Conservation (phyloP, 53 echinoderm and acorn worm genomes). For the Actinopyga echinites region DNA sequence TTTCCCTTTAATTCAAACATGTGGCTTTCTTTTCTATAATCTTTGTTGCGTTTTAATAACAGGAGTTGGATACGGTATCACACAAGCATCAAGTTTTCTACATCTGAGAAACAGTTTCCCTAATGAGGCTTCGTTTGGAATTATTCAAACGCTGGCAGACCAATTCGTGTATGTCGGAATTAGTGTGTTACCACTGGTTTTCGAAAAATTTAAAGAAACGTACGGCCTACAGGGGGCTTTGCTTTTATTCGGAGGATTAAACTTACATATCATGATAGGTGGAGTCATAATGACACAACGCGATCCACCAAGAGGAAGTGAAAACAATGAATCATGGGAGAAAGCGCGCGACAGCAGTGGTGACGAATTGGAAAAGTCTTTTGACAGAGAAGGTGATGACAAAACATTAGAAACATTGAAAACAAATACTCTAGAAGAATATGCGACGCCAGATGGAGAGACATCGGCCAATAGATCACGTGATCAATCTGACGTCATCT, state of each 20-base stretch:
- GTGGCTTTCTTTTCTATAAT: too few species aligned
- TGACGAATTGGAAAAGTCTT: too few species aligned
- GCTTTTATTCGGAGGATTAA: background rate
- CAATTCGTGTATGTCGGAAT: background rate
- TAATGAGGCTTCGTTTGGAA: background rate
- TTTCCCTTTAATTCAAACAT: too few species aligned
- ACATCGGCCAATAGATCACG: too few species aligned
- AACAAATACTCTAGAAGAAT: too few species aligned
- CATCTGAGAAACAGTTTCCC: background rate
- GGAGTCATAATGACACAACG: background rate
- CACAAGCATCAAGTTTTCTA: background rate
- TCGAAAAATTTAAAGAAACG: background rate
- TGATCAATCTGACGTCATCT: too few species aligned
- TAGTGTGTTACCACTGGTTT: background rate
- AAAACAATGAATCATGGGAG: too few species aligned
- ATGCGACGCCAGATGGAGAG: too few species aligned
- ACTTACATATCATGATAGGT: background rate
- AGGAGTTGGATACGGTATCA: background rate
- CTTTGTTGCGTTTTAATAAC: background rate
- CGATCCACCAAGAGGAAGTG: too few species aligned
- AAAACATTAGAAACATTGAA: too few species aligned
- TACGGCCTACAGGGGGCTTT: background rate
- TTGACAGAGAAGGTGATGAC: too few species aligned
- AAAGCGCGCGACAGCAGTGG: too few species aligned
- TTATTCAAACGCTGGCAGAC: background rate